Evolutionary conservation across 2,888 invertebrate species (phyloP), one percentile per base, ranked within the genome.

Genomic region (Gortyna flavago): DNA sequence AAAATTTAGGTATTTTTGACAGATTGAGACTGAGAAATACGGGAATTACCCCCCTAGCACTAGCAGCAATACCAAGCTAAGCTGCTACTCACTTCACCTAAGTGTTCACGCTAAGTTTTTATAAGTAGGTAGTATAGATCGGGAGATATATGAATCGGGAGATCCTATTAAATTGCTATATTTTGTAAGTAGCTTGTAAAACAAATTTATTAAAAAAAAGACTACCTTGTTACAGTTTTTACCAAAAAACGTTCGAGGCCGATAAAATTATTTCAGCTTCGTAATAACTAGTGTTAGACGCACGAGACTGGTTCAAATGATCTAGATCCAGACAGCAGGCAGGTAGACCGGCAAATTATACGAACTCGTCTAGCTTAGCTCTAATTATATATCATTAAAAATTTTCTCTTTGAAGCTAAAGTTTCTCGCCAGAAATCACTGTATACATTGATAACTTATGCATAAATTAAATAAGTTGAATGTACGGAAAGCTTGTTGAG

Each of bases 361-460:
- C 48, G 44, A 68, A 72, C 81, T 54, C 57, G 76, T 77, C 65
- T 67, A 70, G 29, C 21, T 38, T 11, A 67, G 74, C 75, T 79
- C 62, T 81, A 77, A 87, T 87, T 87, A 88, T 79, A 78, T 79
- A 78, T 84, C 67, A 80, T 88, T 87, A 84, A 73, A 84, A 78
- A 80, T 88, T 88, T 88, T 88, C 89, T 88, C 87, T 85, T 79
- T 13, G 71, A 80, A 83, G 77, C 77, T 83, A 51, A 80, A 84
- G 79, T 87, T 87, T 87, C 83, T 82, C 72, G 67, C 72, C 76
- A 75, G 83, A 84, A 87, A 88, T 68, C 70, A 57, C 72, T 41
- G 69, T 61, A 54, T 51, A 67, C 41, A 70, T 41, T 72, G 71
- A 79, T 79, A 85, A 87, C 73, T 84, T 84, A 75, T 71, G 77